Evolutionary conservation across 2,797 vertebrate species (phyloP).

Genomic region (Eospalax fontanierii): DNA sequence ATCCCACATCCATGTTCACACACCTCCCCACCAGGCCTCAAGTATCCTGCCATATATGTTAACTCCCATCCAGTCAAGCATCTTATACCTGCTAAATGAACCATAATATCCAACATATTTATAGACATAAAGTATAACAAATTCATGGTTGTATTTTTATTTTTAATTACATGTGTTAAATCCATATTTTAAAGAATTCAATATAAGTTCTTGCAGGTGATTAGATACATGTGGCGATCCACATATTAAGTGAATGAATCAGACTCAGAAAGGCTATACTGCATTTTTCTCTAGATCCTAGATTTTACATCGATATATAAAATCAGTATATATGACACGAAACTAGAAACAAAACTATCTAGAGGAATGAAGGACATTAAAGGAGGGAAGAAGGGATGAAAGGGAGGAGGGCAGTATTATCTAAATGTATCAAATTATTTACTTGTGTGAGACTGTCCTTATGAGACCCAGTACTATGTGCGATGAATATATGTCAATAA

Average conservation of each 20-base stretch:
- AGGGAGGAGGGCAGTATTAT: neutral
- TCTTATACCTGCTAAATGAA: neutral
- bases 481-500: neutral
- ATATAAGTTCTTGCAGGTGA: neutral
- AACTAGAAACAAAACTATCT: neutral
- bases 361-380: neutral
- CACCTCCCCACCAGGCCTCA: too few relatives aligned
- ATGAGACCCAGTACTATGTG: neutral
- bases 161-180: neutral
- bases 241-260: neutral
- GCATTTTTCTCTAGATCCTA: neutral
- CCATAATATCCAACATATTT: neutral
- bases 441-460: neutral
- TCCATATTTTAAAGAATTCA: constrained; percentile 9
- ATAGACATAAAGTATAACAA: constrained; percentile 5
- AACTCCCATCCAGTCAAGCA: too few relatives aligned
- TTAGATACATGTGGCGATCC: neutral
- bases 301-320: neutral
- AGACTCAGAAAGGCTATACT: neutral
- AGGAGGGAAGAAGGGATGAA: neutral
- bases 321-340: neutral
- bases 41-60: too few relatives aligned
- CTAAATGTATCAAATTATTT: neutral
- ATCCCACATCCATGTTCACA: too few relatives aligned
- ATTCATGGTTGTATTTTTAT: neutral